Evolutionary conservation across 2,797 vertebrate genomes (phyloP), one percentile per base, ranked within the genome.

Genomic region (Chaetodon trifasciatus): DNA sequence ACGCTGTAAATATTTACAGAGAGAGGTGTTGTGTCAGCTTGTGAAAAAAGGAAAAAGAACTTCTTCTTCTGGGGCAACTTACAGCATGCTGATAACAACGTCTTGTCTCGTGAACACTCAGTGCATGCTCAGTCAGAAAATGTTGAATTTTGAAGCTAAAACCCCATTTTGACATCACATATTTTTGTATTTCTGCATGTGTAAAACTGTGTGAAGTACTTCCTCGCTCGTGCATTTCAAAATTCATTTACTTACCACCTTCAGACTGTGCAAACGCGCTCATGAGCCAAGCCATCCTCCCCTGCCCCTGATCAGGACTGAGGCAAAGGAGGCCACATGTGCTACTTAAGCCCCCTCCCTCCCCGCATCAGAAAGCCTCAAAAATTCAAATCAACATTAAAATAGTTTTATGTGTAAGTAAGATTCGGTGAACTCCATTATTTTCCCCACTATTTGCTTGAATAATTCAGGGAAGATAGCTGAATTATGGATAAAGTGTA

Each of bases 401-500:
- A 97, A 97, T 96, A 96, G 94, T 96, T 94, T 98, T 96, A 97
- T 96, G 95, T 96, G 96, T 96, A 97, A 93, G 94, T 94, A 97
- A 97, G 96, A 97, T 97, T 97, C 96, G 96, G 96, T 96, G 96
- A 98, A 98, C 96, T 97, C 97, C 96, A 98, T 98, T 99, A 98
- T 99, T 99, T 98, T 96, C 95, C 93, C 95, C 95, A 96, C 97
- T 99, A 97, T 99, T 98, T 98, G 97, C 96, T 96, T 99, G 97
- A 99, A 99, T 98, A 98, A 99, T 99, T 99, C 96, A 99, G 96
- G 94, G 95, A 96, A 96, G 96, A 96, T 95, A 94, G 95, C 96
- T 99, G 97, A 98, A 98, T 99, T 98, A 99, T 99, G 97, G 96
- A 99, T 99, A 97, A 98, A 98, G 97, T 99, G 97, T 98, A 99